Conservation (phyloP, 2,797 vertebrate species). For the Merluccius polli region DNA sequence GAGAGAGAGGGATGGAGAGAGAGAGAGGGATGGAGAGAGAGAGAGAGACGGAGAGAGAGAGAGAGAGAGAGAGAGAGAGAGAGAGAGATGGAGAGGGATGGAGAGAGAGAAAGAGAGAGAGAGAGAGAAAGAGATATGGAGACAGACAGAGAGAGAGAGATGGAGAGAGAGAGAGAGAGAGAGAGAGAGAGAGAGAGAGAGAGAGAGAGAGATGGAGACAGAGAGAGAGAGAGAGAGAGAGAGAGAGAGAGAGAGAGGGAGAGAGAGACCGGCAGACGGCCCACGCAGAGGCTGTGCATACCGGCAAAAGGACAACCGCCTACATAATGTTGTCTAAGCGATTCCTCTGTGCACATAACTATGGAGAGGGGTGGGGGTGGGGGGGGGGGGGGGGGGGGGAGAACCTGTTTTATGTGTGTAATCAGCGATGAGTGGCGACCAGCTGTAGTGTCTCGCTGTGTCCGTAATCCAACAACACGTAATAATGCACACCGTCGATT, state of each 20-base stretch:
- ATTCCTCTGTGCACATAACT: constrained; percentile 70
- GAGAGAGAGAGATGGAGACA: background rate
- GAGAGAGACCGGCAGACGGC: constrained; percentile 48
- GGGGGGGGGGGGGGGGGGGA: constrained; percentile 63
- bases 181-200: background rate
- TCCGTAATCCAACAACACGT: background rate
- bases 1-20: background rate
- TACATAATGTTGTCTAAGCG: constrained; percentile 68
- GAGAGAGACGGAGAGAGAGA: background rate
- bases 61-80: background rate
- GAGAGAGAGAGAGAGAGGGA: background rate
- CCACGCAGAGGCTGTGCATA: constrained; percentile 67
- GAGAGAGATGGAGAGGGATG: constrained; percentile 25
- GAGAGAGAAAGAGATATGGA: background rate
- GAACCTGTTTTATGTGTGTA: constrained; percentile 46
- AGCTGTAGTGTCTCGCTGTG: background rate
- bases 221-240: background rate
- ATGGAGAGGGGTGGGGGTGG: constrained; percentile 54
- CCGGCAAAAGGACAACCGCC: constrained; percentile 74
- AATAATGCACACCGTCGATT: background rate
- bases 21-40: background rate
- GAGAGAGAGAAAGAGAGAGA: constrained; percentile 32
- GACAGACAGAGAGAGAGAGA: background rate
- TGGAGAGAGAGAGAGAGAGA: background rate
- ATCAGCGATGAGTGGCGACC: constrained; percentile 50